Percentiles rank a stretch among this genome's conserved stretches.
Evolutionary conservation across 2,888 invertebrate genomes (phyloP).

Genomic region (Chrysomela aeneicollis): DNA sequence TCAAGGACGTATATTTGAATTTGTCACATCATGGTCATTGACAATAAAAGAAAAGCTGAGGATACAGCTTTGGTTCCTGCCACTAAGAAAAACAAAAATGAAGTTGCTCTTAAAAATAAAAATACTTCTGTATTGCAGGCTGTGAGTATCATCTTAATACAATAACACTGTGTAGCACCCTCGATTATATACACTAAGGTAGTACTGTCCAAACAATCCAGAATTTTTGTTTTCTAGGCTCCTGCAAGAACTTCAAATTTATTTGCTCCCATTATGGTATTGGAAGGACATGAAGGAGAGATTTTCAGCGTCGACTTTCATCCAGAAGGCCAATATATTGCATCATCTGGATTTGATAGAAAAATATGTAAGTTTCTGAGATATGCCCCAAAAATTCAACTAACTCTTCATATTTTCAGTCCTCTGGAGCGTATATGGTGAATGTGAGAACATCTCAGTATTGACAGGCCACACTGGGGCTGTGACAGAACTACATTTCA

Average conservation of each 20-base stretch:
- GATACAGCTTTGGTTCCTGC: slow-evolving; percentile 69
- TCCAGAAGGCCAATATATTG: slow-evolving; percentile 93
- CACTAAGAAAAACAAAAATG: slow-evolving; percentile 75
- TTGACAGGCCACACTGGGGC: slow-evolving; percentile 96
- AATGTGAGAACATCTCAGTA: slow-evolving; percentile 95
- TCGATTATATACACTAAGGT: not conserved
- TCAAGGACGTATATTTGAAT: not conserved
- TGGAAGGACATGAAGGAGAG: slow-evolving; percentile 97
- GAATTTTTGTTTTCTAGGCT: too few species aligned
- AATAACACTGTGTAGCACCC: not conserved
- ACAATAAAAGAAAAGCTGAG: slow-evolving; percentile 71
- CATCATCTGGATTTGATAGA: slow-evolving; percentile 94
- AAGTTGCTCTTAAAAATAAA: slow-evolving; percentile 75
- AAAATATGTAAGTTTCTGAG: slow-evolving; percentile 86
- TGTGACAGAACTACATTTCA: slow-evolving; percentile 91
- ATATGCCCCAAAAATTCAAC: not conserved
- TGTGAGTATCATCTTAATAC: slow-evolving; percentile 63
- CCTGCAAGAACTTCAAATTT: slow-evolving; percentile 87
- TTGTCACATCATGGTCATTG: slow-evolving; percentile 55
- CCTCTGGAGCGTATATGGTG: slow-evolving; percentile 97
- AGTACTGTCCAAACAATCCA: too few species aligned
- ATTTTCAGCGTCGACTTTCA: slow-evolving; percentile 93
- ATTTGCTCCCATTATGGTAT: slow-evolving; percentile 91
- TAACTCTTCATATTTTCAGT: slow-evolving; percentile 63
- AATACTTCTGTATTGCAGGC: slow-evolving; percentile 79